Base-by-base conservation (phyloP, 2,888 invertebrate genomes). In the Phaedon cochleariae region DNA sequence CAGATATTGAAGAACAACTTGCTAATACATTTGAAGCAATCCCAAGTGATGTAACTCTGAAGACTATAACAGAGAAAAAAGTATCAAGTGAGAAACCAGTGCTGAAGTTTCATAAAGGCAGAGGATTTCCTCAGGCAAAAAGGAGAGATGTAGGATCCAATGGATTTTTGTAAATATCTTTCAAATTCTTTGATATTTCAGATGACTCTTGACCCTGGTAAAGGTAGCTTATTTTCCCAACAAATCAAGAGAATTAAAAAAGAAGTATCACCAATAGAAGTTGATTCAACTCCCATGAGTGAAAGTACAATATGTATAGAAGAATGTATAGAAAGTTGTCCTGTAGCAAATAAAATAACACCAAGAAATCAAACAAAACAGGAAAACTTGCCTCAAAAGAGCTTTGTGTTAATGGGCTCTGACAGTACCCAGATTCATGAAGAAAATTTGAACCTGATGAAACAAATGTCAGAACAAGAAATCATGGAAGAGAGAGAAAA, bases 401-500 rank as follows among this genome's bases (percentile, higher is more conserved):
- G 87, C 76, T 86, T 80, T 64, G 83, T 76, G 59, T 49, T 88
- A 10, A 68, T 86, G 26, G 83, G 84, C 1, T 72, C 83, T 52
- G 86, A 88, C 59, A 86, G 87, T 0, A 77, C 78, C 46, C 84
- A 86, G 74, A 92, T 96, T 64, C 94, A 96, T 76, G 81, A 85
- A 69, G 91, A 93, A 82, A 97, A 96, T 83, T 51, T 91, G 0
- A 83, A 87, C 72, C 83, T 88, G 62, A 79, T 97, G 10, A 84
- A 85, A 45, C 82, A 86, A 77, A 91, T 96, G 92, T 87, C 88
- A 1, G 85, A 88, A 71, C 85, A 89, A 59, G 93, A 96, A 75
- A 95, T 96, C 73, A 74, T 92, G 15, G 86, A 87, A 59, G 95
- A 95, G 80, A 88, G 89, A 69, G 84, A 89, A 68, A 90, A 90